These are phyloP conservation scores for Petroica traversi DNA, from an alignment of 2,113 vertebrate genomes.

Conservation along the genomic window DNA sequence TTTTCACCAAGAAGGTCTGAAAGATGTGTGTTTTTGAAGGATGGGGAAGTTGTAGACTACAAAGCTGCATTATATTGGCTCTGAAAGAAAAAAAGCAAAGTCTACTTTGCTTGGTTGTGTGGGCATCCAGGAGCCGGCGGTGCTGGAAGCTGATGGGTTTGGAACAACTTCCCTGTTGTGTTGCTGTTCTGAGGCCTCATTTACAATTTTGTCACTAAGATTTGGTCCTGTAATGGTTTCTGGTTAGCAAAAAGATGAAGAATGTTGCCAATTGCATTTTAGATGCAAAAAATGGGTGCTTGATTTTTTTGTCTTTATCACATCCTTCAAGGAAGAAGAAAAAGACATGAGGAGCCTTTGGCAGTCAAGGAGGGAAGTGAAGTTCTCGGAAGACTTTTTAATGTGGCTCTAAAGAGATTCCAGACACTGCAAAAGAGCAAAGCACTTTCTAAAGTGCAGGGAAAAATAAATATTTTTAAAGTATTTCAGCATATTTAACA, in stretches of 20 bases:
- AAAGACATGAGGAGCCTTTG: neutral
- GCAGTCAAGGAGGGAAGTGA: neutral
- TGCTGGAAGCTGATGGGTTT: neutral
- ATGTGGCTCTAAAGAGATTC: conserved; percentile 1
- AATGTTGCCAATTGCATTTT: conserved; percentile 36
- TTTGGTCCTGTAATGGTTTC: neutral
- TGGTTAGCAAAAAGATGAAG: neutral
- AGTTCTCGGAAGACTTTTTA: conserved; percentile 29
- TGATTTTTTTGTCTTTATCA: conserved; percentile 48
- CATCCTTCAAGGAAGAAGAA: conserved; percentile 18
- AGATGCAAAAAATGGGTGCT: conserved; percentile 28
- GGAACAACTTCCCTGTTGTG: neutral
- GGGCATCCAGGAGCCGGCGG: neutral
- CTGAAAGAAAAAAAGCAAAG: neutral
- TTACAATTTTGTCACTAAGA: neutral
- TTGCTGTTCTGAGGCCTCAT: neutral
- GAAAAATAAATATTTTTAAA: conserved; percentile 52
- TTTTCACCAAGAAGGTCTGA: conserved; percentile 17
- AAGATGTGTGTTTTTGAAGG: neutral
- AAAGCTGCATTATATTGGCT: conserved; percentile 5
- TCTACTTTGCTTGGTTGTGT: neutral
- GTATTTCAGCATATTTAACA: neutral
- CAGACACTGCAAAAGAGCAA: conserved; percentile 44
- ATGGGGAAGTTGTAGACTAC: neutral
- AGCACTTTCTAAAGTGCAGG: conserved; percentile 29